These are phyloP conservation scores for Phrynocephalus forsythii DNA, from an alignment of 2,797 vertebrate genomes.

Conservation along the genomic window DNA sequence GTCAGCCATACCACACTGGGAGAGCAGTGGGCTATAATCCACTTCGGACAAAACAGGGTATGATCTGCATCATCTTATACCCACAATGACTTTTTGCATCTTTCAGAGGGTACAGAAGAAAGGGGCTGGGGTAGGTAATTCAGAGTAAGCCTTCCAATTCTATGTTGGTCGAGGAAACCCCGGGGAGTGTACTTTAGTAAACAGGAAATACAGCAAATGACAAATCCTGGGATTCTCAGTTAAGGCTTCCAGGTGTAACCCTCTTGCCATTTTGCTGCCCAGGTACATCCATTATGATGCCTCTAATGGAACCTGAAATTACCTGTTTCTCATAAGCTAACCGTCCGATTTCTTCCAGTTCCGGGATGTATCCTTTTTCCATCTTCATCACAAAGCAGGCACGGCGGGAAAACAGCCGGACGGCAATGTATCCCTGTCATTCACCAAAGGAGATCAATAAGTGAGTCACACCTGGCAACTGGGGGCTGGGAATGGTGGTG, in stretches of 20 bases:
- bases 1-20: no score
- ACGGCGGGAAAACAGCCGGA: conserved; percentile 64
- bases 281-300: background rate
- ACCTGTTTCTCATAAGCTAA: conserved; percentile 76
- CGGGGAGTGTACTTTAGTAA: no score
- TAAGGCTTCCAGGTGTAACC: background rate
- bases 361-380: conserved; percentile 53
- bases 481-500: no score
- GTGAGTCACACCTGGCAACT: background rate
- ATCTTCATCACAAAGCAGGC: conserved; percentile 79
- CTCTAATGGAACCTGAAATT: background rate
- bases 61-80: no score
- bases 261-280: background rate
- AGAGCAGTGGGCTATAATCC: no score
- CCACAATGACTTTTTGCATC: no score
- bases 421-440: conserved; percentile 74
- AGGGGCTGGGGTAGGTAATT: no score
- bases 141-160: no score
- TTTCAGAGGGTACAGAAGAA: no score
- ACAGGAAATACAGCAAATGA: background rate
- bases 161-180: no score
- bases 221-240: background rate
- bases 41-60: no score
- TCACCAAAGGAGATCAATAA: conserved; percentile 1
- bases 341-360: conserved; percentile 58